Evolutionary conservation across 2,113 vertebrate genomes (phyloP).

Genomic region (Heliornis fulica): DNA sequence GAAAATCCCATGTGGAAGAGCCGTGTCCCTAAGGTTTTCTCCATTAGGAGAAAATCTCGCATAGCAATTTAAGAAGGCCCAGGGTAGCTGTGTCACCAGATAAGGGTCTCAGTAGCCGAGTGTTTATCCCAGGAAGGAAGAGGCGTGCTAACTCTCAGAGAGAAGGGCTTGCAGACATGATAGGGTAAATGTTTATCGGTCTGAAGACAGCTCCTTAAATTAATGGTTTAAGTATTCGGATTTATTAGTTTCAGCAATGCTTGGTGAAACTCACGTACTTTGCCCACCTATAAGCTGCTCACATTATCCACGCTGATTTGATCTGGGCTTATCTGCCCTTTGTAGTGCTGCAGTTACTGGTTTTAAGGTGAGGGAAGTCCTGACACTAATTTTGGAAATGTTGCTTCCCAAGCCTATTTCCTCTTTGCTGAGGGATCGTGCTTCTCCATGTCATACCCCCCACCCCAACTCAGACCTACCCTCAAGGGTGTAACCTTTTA

Average conservation of each 20-base stretch:
- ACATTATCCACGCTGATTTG: neutral
- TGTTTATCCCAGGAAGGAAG: neutral
- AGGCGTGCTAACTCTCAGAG: neutral
- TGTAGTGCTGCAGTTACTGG: neutral
- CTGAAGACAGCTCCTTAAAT: neutral
- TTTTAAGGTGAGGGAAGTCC: neutral
- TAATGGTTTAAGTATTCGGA: neutral
- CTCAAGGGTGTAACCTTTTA: neutral
- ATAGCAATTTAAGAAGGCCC: fast-evolving
- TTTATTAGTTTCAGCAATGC: neutral
- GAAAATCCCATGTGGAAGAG: too few relatives aligned
- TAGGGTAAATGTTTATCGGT: neutral
- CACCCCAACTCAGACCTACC: fast-evolving
- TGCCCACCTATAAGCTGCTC: neutral
- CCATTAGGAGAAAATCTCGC: neutral
- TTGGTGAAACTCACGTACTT: neutral
- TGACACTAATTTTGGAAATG: neutral
- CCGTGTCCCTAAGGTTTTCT: too few relatives aligned
- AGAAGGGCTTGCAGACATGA: neutral
- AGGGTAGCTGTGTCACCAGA: neutral
- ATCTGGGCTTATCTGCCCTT: neutral
- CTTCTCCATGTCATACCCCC: neutral
- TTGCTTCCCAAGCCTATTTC: neutral
- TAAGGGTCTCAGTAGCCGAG: neutral
- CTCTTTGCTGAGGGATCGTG: neutral